Conservation (phyloP, 1,140 invertebrate genomes). For the Macrobrachium rosenbergii region DNA sequence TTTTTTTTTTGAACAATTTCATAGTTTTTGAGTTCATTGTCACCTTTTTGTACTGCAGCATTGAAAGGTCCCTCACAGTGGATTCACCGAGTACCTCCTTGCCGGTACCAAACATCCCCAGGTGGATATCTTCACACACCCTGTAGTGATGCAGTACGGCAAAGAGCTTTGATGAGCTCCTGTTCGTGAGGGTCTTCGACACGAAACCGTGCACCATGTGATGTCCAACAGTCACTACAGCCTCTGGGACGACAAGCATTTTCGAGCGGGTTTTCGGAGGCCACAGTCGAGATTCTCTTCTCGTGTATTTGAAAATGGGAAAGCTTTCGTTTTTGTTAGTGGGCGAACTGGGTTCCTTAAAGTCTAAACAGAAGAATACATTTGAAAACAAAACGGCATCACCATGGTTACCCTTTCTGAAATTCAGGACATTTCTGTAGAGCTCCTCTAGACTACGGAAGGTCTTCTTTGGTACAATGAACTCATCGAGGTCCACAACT, state of each 20-base stretch:
- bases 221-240: constrained; percentile 50
- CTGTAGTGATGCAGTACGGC: constrained; percentile 59
- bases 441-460: constrained; percentile 12
- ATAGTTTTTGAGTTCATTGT: constrained; percentile 38
- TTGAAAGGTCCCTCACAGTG: constrained; percentile 35
- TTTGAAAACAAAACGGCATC: constrained; percentile 53
- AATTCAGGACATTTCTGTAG: constrained; percentile 41
- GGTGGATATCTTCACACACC: constrained; percentile 31
- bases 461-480: constrained; percentile 48
- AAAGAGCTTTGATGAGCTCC: constrained; percentile 22
- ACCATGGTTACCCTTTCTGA: constrained; percentile 45
- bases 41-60: constrained; percentile 41
- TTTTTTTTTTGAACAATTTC: constrained; percentile 8
- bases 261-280: constrained; percentile 55
- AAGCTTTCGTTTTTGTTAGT: not conserved
- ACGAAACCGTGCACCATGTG: constrained; percentile 63
- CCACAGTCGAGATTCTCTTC: constrained; percentile 51
- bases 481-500: constrained; percentile 59
- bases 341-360: constrained; percentile 7
- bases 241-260: constrained; percentile 44
- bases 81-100: constrained; percentile 22
- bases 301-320: constrained; percentile 25
- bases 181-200: constrained; percentile 34
- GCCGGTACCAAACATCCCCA: constrained; percentile 42
- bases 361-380: constrained; percentile 60